Base-by-base conservation (phyloP, 2,797 vertebrate genomes). In the Florisuga fusca region DNA sequence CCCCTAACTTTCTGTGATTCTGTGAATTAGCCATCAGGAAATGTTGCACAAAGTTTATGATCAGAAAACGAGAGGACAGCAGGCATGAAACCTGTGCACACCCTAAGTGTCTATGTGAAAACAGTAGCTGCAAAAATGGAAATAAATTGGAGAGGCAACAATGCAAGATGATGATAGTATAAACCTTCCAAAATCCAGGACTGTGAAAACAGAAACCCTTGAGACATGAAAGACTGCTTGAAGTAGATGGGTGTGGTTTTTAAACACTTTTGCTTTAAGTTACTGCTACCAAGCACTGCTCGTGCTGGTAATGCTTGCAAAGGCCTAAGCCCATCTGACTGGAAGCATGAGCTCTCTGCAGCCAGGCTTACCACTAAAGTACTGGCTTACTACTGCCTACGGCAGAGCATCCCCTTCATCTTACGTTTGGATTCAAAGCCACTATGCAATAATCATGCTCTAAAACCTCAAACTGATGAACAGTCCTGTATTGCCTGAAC, bases 321-420 rank as follows among this genome's bases (percentile, higher is more conserved):
- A 36, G n/a, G 48, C 31, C 53, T 48, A 11, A 66, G 51, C 26
- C 48, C 27, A 33, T 13, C 55, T 41, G 22, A 34, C 55, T 19
- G 46, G 26, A 63, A 38, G 41, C 9, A 13, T 1, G 15, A 83
- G 38, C 45, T n/a, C n/a, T n/a, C n/a, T n/a, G n/a, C n/a, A n/a
- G n/a, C n/a, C n/a, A n/a, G n/a, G n/a, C n/a, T n/a, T n/a, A n/a
- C n/a, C n/a, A n/a, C n/a, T n/a, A n/a, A n/a, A n/a, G n/a, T n/a
- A n/a, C n/a, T 12, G 21, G 33, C 21, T 38, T 50, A 38, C 0
- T 8, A 4, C 19, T 12, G 27, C 25, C 23, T 41, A 11, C 11
- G 16, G 43, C 59, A 33, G 26, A 36, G 29, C 50, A 67, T 3
- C 16, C 15, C 66, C 54, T 36, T 55, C 80, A 16, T 25, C 26